Evolutionary conservation across 2,888 invertebrate species (phyloP), one percentile per base, ranked within the genome.

Genomic region (Amblyjoppa fuscipennis): DNA sequence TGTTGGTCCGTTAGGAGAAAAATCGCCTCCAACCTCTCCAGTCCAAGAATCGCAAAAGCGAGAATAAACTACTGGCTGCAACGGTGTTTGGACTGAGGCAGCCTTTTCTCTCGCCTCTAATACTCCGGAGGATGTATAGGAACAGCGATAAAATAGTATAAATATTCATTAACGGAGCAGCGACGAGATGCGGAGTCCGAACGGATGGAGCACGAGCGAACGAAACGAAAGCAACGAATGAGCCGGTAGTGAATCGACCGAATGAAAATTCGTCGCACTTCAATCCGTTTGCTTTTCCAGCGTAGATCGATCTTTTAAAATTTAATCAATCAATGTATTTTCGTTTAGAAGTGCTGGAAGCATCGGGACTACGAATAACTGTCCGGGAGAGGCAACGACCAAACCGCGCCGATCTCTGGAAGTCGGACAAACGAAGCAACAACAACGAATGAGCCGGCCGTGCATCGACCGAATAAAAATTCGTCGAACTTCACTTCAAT

Each of bases 81-180:
- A 38, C 51, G 66, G 53, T 66, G 56, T 76, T 64, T 41, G 25
- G 51, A 76, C 73, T 34, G 68, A 61, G 69, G 66, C 20, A 31
- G 13, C 11, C 41, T 73, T 53, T 82, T 87, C 88, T 86, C 87
- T 78, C 83, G 81, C 64, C 59, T 34, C 68, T 28, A 45, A 73
- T 64, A 70, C 45, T 34, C 28, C 59, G 11, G 6, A 9, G 61
- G 82, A 86, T 78, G 79, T 76, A 80, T 76, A 69, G 16, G 31
- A 53, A 71, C 80, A 75, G 69, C 80, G 88, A 88, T 90, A 45
- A 74, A 88, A 88, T 76, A 76, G 76, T 86, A 89, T 90, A 90
- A 91, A 91, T 91, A 91, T 91, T 90, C 90, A 90, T 91, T 88
- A 88, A 87, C 73, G 79, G 45, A 64, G 61, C 31, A 59, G 31